Evolutionary conservation across 2,888 invertebrate species (phyloP).

Genomic region (Tetramorium bicarinatum): DNA sequence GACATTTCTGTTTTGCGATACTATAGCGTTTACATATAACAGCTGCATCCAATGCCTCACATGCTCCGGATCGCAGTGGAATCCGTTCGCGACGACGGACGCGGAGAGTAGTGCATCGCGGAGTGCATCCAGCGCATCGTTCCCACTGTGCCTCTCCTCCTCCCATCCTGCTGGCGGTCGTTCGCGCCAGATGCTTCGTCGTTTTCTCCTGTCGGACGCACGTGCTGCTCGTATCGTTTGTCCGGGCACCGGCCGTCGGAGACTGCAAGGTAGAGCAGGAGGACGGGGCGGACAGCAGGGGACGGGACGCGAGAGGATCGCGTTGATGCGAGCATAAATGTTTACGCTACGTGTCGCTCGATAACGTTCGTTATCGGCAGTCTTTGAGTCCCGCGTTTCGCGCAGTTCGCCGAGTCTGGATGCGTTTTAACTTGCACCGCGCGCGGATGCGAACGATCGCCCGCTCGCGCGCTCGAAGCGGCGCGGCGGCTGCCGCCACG

Average conservation of each 20-base stretch:
- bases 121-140: slow-evolving; percentile 56
- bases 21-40: slow-evolving; percentile 50
- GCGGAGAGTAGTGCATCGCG: slow-evolving; percentile 52
- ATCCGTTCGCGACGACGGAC: slow-evolving; percentile 49
- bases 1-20: slow-evolving; percentile 53
- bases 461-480: slow-evolving; percentile 15
- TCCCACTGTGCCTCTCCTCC: slow-evolving; percentile 33
- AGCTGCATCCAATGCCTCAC: slow-evolving; percentile 51
- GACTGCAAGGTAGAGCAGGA: slow-evolving; percentile 30
- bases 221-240: slow-evolving; percentile 74
- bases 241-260: slow-evolving; percentile 53
- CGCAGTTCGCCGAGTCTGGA: slow-evolving; percentile 48
- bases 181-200: slow-evolving; percentile 75
- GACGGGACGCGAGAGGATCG: slow-evolving; percentile 64
- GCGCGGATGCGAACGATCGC: slow-evolving; percentile 46
- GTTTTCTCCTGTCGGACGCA: slow-evolving; percentile 73
- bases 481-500: slow-evolving; percentile 25
- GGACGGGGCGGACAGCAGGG: slow-evolving; percentile 4
- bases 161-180: slow-evolving; percentile 37
- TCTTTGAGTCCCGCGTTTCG: slow-evolving; percentile 67
- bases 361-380: slow-evolving; percentile 78
- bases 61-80: slow-evolving; percentile 46
- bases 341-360: slow-evolving; percentile 77
- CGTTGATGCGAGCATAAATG: slow-evolving; percentile 78
- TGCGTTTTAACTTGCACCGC: slow-evolving; percentile 56